A percentile compares a stretch with the other conserved stretches of the same genome.
Conservation (phyloP, 1,140 invertebrate genomes). For the Cotesia vestalis region DNA sequence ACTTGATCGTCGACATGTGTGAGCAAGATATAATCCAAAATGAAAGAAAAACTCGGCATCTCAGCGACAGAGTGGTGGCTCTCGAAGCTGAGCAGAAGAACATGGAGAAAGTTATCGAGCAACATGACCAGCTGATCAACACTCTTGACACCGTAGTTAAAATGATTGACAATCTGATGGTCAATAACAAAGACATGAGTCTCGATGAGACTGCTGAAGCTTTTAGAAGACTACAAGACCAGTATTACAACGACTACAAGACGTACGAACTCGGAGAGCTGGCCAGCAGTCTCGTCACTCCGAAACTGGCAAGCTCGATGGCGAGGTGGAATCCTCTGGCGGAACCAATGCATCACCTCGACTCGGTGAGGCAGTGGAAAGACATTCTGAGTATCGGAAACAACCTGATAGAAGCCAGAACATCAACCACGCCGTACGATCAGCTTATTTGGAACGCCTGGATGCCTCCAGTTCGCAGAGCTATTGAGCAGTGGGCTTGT, state of each 20-base stretch:
- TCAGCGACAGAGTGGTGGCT: slow-evolving; percentile 80
- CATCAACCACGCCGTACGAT: slow-evolving; percentile 78
- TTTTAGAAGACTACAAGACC: slow-evolving; percentile 77
- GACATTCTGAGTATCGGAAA: slow-evolving; percentile 69
- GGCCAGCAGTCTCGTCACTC: slow-evolving; percentile 72
- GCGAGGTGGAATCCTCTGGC: slow-evolving; percentile 79
- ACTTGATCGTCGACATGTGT: slow-evolving; percentile 89
- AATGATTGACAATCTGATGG: slow-evolving; percentile 75
- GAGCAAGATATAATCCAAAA: slow-evolving; percentile 95
- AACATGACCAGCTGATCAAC: slow-evolving; percentile 79
- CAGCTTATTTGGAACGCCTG: slow-evolving; percentile 88
- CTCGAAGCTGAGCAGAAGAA: slow-evolving; percentile 82
- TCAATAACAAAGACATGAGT: slow-evolving; percentile 69
- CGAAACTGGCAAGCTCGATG: slow-evolving; percentile 75
- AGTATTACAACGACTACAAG: slow-evolving; percentile 72
- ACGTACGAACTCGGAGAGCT: slow-evolving; percentile 73
- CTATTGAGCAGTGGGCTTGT: slow-evolving; percentile 79
- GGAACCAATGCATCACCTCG: slow-evolving; percentile 70
- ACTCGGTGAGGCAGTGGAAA: slow-evolving; percentile 79
- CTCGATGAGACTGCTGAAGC: slow-evolving; percentile 78
- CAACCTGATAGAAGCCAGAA: slow-evolving; percentile 60
- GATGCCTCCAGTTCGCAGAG: slow-evolving; percentile 81
- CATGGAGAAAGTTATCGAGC: slow-evolving; percentile 74
- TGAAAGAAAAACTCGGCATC: slow-evolving; percentile 79
- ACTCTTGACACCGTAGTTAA: slow-evolving; percentile 77